Base-by-base conservation (phyloP, 2,113 vertebrate genomes). In the Eclectus roratus region DNA sequence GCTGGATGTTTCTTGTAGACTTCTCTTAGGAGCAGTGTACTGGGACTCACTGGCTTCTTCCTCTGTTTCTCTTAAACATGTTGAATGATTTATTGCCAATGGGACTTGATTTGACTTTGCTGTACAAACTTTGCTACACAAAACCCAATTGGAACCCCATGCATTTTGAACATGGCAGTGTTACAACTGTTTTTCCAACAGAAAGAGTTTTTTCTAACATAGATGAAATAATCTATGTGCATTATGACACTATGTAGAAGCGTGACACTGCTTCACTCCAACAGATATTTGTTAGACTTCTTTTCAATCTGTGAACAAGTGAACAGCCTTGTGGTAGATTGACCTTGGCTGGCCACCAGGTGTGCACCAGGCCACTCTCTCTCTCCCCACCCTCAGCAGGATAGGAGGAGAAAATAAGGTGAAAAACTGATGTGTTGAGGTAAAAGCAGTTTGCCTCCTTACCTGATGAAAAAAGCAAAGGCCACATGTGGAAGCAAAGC, bases 391-490 rank as follows among this genome's bases (percentile, higher is more conserved):
- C 33, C 50, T 65, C 24, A 77, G 56, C 37, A 58, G 33, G 18
- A 37, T 15, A 5, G 12, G 24, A 78, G 37, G 20, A 66, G 37
- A 88, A 81, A 74, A 71, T 55, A 77, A 83, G 46, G 70, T 71
- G 1, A 58, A 47, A 39, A 82, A 33, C 11, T 47, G 10, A 27
- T 25, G 29, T 13, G 11, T 79, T 0, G 0, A 69, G 23, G 35
- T 65, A 91, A 82, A 74, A 41, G 35, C 35, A 70, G 27, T 74
- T 65, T 50, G 20, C 33, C 55, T 56, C 33, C n/a, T 56, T 56
- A n/a, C 33, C 20, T n/a, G 65, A 70, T 55, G 18, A 35, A 49
- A 63, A 81, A 60, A 70, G 7, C 31, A 60, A 84, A 78, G 12
- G 24, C 69, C 69, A 29, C 0, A 1, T 80, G 20, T 39, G 13